These are phyloP conservation scores for Sinella curviseta DNA, from an alignment of 1,140 invertebrate species.

Conservation along the genomic window DNA sequence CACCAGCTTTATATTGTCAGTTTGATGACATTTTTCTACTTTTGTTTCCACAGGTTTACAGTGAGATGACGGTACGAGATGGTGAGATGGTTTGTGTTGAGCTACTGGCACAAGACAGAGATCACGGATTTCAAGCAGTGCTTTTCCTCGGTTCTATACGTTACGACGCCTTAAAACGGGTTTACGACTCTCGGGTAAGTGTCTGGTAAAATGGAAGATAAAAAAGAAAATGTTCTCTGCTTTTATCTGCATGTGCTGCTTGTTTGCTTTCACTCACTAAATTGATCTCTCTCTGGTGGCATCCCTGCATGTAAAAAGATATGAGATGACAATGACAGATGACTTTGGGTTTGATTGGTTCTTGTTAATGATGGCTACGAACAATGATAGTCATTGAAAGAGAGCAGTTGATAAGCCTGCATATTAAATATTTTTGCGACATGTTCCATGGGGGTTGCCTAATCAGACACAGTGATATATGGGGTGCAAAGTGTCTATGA, in stretches of 20 bases:
- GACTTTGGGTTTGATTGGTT: no score
- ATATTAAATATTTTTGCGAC: no score
- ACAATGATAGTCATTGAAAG: no score
- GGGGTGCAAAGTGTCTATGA: no score
- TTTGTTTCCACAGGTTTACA: conserved; percentile 70
- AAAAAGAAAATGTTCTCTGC: not conserved
- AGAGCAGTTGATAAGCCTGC: no score
- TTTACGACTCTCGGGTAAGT: conserved; percentile 92
- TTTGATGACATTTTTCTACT: not conserved
- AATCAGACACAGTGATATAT: no score
- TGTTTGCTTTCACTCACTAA: not conserved
- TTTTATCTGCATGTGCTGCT: not conserved
- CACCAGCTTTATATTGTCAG: no score
- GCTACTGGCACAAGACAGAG: conserved; percentile 84
- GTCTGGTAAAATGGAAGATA: not conserved
- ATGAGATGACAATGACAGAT: no score
- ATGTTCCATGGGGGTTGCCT: no score
- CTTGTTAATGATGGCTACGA: no score
- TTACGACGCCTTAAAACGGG: conserved; percentile 93
- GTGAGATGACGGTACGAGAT: conserved; percentile 91
- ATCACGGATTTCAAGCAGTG: conserved; percentile 80
- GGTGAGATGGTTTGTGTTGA: conserved; percentile 99
- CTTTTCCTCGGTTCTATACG: conserved; percentile 95
- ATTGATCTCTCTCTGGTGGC: no score
- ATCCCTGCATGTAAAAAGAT: no score